Conservation (phyloP, 2,113 vertebrate species). For the Pogona vitticeps region DNA sequence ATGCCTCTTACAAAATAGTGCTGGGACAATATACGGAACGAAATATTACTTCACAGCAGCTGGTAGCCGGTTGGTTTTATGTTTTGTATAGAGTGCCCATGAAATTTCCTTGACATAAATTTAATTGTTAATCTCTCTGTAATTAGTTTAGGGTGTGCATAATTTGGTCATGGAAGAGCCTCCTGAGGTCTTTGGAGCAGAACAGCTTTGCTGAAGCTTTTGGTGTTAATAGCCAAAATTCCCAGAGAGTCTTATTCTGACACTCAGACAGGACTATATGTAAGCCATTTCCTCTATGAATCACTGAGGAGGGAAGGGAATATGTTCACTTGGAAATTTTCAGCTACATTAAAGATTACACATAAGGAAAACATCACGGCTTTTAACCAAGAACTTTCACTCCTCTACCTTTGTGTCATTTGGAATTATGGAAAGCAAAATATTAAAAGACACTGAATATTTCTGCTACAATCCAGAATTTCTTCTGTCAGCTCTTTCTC, state of each 20-base stretch:
- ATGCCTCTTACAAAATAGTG: conserved; percentile 55
- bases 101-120: conserved; percentile 55
- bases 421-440: neutral
- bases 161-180: conserved; percentile 47
- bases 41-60: conserved; percentile 33
- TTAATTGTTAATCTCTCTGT: conserved; percentile 27
- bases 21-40: conserved; percentile 45
- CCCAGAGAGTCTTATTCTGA: conserved; percentile 50
- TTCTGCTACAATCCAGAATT: conserved; percentile 29
- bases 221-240: conserved; percentile 51
- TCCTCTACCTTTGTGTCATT: neutral
- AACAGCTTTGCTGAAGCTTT: conserved; percentile 44
- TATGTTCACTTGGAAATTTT: conserved; percentile 54
- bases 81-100: conserved; percentile 29
- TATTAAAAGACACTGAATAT: conserved; percentile 45
- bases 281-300: conserved; percentile 43
- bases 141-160: conserved; percentile 33
- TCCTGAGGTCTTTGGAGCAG: conserved; percentile 46
- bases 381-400: neutral
- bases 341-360: conserved; percentile 30
- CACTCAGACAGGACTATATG: conserved; percentile 20
- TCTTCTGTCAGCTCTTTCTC: conserved; percentile 37
- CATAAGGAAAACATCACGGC: conserved; percentile 24
- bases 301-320: conserved; percentile 28
- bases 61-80: conserved; percentile 33